Evolutionary conservation across 2,113 vertebrate species (phyloP).

Genomic region (Erythrocebus patas): DNA sequence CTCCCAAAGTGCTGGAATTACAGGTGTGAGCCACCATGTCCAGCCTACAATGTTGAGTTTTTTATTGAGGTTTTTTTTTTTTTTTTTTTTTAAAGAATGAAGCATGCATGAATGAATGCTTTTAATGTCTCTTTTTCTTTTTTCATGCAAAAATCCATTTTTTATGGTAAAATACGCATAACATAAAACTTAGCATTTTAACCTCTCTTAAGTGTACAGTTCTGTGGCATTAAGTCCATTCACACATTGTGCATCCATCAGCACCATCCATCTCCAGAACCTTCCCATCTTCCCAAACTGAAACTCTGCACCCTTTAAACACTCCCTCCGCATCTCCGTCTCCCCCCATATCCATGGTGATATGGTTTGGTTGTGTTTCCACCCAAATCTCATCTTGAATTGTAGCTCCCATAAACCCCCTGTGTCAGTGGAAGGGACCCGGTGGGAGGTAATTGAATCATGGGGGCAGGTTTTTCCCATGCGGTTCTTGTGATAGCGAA

Average conservation of each 20-base stretch:
- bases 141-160: background rate
- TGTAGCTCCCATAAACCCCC: no score
- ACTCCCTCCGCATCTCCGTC: no score
- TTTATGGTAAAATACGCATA: background rate
- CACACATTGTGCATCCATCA: rapidly evolving
- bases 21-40: background rate
- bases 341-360: background rate
- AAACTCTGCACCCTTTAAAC: background rate
- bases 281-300: background rate
- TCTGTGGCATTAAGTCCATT: no score
- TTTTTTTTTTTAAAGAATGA: background rate
- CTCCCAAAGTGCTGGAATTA: no score
- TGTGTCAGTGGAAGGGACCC: no score
- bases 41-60: background rate
- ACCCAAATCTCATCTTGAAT: no score
- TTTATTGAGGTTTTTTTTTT: background rate
- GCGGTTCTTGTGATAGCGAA: no score
- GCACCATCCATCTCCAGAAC: background rate
- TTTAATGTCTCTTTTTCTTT: background rate
- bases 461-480: no score
- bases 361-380: no score
- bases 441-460: no score
- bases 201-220: no score
- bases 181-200: background rate
- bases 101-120: background rate